Percentiles rank a stretch among this genome's conserved stretches.
Conservation (phyloP, 2,113 vertebrate species). For the Baryphthengus martii region DNA sequence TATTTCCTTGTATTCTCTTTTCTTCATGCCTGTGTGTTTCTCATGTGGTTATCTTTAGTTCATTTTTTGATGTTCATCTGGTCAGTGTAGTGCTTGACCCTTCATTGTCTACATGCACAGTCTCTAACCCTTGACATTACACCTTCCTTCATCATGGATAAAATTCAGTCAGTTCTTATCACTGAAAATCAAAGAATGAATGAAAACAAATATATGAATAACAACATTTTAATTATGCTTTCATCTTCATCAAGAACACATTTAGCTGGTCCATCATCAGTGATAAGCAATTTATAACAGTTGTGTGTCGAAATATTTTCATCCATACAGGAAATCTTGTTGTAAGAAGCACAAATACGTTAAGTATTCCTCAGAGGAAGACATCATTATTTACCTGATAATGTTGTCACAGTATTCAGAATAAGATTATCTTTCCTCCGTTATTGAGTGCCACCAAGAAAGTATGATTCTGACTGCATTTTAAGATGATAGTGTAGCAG, state of each 20-base stretch:
- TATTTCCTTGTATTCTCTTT: not conserved
- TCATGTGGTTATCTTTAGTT: not conserved
- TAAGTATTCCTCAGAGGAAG: not conserved
- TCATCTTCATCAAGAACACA: not conserved
- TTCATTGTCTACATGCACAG: not conserved
- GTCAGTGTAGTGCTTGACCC: not conserved
- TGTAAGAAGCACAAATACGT: not conserved
- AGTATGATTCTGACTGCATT: not conserved
- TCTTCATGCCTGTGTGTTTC: not conserved
- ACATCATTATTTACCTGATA: not conserved
- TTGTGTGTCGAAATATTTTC: not conserved
- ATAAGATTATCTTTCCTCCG: not conserved
- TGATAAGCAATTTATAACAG: not conserved
- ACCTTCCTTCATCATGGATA: not conserved
- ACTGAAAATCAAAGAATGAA: not conserved
- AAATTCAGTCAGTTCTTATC: not conserved
- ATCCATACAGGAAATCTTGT: not conserved
- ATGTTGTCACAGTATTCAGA: not conserved
- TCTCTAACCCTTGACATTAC: not conserved
- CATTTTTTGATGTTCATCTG: not conserved
- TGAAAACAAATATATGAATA: not conserved
- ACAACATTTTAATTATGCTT: not conserved
- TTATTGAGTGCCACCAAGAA: not conserved
- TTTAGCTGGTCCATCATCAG: not conserved
- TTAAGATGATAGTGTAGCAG: not conserved